These are phyloP conservation scores for Heliopora coerulea DNA, from an alignment of 92 coral and sea anemone genomes.

Conservation along the genomic window DNA sequence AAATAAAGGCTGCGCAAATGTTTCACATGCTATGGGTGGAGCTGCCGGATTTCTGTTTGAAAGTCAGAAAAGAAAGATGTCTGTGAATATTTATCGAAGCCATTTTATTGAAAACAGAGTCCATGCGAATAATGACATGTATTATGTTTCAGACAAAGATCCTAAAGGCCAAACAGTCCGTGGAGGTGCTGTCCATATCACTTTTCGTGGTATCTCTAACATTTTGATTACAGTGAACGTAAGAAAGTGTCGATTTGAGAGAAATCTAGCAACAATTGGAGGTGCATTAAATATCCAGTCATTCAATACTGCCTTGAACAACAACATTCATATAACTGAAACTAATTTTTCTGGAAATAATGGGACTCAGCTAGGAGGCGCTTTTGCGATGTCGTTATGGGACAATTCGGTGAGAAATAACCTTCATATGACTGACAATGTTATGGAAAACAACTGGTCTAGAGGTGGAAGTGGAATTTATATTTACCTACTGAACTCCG, in stretches of 20 bases:
- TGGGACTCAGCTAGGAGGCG: conserved; percentile 88
- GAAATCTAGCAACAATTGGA: conserved; percentile 76
- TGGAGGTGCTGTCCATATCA: conserved; percentile 22
- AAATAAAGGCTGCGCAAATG: conserved; percentile 19
- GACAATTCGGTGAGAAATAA: conserved; percentile 43
- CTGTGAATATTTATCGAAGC: conserved; percentile 29
- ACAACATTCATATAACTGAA: conserved; percentile 38
- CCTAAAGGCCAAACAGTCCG: not conserved
- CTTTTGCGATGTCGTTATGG: conserved; percentile 56
- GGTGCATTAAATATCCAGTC: conserved; percentile 65
- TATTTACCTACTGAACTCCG: conserved; percentile 45
- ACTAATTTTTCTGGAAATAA: conserved; percentile 50
- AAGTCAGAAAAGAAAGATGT: conserved; percentile 9
- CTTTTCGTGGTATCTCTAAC: not conserved
- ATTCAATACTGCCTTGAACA: conserved; percentile 45
- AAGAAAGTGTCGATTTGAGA: conserved; percentile 42
- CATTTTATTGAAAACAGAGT: conserved; percentile 67
- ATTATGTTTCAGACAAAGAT: conserved; percentile 42
- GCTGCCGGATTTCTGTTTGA: conserved; percentile 34
- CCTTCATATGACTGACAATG: conserved; percentile 47
- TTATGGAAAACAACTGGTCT: conserved; percentile 64
- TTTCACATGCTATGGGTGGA: conserved; percentile 41
- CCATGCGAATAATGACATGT: conserved; percentile 53
- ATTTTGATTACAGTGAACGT: conserved; percentile 43
- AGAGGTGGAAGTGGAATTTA: conserved; percentile 71